Base-by-base conservation (phyloP, 2,113 vertebrate genomes). In the Origma solitaria region DNA sequence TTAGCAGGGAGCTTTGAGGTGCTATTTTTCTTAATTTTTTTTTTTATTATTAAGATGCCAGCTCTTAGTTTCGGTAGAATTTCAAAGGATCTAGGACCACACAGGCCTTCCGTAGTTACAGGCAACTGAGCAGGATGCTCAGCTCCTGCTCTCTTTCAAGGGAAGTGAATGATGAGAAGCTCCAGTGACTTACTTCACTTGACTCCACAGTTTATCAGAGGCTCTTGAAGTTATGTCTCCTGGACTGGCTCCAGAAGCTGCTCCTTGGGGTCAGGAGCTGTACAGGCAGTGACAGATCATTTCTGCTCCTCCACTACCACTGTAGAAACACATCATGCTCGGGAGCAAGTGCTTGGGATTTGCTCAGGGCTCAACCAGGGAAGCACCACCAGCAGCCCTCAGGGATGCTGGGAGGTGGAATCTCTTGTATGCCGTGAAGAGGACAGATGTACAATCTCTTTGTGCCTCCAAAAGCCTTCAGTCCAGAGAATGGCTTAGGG, bases 381-480 rank as follows among this genome's bases (percentile, higher is more conserved):
- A 8, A 31, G 31, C n/a, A 78, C 8, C 30, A 40, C 1, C 37
- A 40, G 53, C 54, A 76, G 15, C 35, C 11, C 7, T 49, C 45
- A 31, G 33, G 40, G 40, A n/a, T 16, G 15, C 12, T 5, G 25
- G 45, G 40, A 37, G 35, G 20, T 56, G 33, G 19, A 70, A 69
- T 40, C 56, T n/a, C 56, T n/a, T 8, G 3, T 45, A 16, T 4
- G 50, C 4, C 9, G 22, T 18, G 27, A 17, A 31, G 38, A 51
- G 42, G 9, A 35, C 12, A 3, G 16, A 19, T 0, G 0, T 8
- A 11, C 13, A 19, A 20, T 20, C 51, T 30, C 51, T 27, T 38
- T 7, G 7, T 57, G 31, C 31, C 40, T 76, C 57, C 42, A 42
- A 35, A 42, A 80, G 13, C 47, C 62, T 51, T 66, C 68, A 44